phyloP scores from a whole-genome alignment of 1,140 invertebrate species.

The Drosophila ficusphila region DNA sequence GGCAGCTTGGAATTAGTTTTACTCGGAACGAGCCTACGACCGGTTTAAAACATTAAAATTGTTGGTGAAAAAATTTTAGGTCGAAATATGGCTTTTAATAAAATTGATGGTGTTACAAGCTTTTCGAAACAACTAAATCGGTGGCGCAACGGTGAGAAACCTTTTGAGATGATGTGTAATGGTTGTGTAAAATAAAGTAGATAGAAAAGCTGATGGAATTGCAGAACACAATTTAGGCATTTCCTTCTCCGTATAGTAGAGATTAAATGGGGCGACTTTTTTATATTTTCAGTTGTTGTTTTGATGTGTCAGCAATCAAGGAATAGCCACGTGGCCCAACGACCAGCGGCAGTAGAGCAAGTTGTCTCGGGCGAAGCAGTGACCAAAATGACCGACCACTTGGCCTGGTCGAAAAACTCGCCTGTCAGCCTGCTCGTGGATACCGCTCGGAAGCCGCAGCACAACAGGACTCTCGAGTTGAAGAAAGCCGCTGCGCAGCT shows the following conservation, averaged over 20 bases:
- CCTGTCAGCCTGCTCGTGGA: background rate
- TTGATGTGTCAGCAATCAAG: background rate
- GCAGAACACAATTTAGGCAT: too few species aligned
- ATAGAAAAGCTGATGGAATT: too few species aligned
- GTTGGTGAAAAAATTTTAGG: background rate
- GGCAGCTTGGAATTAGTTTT: background rate
- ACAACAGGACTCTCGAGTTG: slow-evolving; percentile 6
- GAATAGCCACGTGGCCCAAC: background rate
- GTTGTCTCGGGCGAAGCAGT: background rate
- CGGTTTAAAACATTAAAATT: background rate
- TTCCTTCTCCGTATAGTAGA: too few species aligned
- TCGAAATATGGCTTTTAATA: slow-evolving; percentile 7
- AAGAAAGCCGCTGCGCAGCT: slow-evolving; percentile 13
- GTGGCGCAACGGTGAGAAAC: slow-evolving; percentile 3
- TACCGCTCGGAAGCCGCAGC: background rate
- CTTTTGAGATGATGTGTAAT: too few species aligned
- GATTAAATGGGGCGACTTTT: too few species aligned
- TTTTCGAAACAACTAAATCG: slow-evolving; percentile 9
- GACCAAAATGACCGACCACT: background rate
- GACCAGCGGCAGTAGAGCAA: background rate
- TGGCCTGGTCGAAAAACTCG: background rate
- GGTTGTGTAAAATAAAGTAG: too few species aligned
- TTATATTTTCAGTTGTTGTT: background rate
- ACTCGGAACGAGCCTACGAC: background rate
- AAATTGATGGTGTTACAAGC: slow-evolving; percentile 3